These are phyloP conservation scores for Amitus sp. DNA, from an alignment of 2,888 invertebrate species.

Conservation along the genomic window DNA sequence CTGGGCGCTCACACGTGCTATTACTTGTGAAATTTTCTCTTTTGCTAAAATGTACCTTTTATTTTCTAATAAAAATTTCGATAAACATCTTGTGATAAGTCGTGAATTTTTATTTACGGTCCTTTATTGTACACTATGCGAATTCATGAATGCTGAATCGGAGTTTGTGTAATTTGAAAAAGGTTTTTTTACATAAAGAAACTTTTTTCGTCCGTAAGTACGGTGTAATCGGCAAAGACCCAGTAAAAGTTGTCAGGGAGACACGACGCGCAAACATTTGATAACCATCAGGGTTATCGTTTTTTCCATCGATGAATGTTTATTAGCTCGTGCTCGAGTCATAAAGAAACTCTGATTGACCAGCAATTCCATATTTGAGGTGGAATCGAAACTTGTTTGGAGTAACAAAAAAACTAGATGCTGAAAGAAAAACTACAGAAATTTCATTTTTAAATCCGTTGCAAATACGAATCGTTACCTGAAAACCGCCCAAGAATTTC, in stretches of 20 bases:
- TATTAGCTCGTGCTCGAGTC: neutral
- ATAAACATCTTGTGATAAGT: conserved; percentile 60
- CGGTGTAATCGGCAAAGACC: conserved; percentile 50
- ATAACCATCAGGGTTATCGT: neutral
- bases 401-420: too few relatives aligned
- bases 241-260: conserved; percentile 59
- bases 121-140: neutral
- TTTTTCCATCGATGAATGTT: neutral
- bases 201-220: too few relatives aligned
- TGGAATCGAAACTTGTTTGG: too few relatives aligned
- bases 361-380: neutral
- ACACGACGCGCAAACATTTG: conserved; percentile 55
- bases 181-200: too few relatives aligned
- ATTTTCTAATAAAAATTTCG: conserved; percentile 62
- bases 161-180: too few relatives aligned
- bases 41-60: conserved; percentile 50
- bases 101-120: conserved; percentile 20
- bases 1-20: conserved; percentile 34
- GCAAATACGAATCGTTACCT: too few relatives aligned
- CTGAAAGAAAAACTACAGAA: too few relatives aligned
- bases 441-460: neutral
- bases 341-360: too few relatives aligned
- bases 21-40: conserved; percentile 35
- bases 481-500: conserved; percentile 10
- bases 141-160: too few relatives aligned